A percentile compares a stretch with the other conserved stretches of the same genome.
Conservation (phyloP, 37 sponge, comb jelly and placozoan species). For the Ephydatia muelleri region DNA sequence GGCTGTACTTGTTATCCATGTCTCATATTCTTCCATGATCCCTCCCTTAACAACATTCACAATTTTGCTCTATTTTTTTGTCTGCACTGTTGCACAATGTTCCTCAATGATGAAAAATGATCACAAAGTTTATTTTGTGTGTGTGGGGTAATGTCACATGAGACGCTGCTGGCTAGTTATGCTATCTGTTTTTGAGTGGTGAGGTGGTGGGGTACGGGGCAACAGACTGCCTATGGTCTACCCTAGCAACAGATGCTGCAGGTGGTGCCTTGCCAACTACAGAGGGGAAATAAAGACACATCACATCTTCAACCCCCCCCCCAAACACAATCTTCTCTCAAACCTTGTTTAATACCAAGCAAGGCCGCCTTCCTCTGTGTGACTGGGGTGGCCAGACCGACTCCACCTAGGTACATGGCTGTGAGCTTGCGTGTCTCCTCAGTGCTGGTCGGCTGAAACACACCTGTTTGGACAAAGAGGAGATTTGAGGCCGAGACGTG, state of each 20-base stretch:
- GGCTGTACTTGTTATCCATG: neutral
- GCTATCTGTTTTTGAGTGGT: neutral
- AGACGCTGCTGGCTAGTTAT: neutral
- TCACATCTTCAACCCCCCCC: neutral
- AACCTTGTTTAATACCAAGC: neutral
- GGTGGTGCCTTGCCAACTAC: neutral
- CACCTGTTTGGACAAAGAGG: conserved; percentile 4
- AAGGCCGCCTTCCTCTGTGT: conserved; percentile 2
- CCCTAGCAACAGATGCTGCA: neutral
- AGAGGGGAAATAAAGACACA: neutral
- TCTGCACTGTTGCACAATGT: neutral
- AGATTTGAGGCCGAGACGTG: neutral
- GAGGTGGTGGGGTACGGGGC: neutral
- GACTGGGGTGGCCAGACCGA: conserved; percentile 21
- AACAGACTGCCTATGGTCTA: neutral
- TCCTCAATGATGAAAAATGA: neutral
- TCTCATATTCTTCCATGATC: neutral
- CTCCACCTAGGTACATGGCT: conserved; percentile 52
- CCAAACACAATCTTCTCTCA: neutral
- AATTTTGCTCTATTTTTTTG: neutral
- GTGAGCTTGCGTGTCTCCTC: conserved; percentile 69
- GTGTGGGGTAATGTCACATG: neutral
- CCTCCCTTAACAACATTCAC: neutral
- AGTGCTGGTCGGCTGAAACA: conserved; percentile 10
- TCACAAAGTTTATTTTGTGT: neutral